phyloP scores from a whole-genome alignment of 2,113 vertebrate species.

The Nipponia nippon region DNA sequence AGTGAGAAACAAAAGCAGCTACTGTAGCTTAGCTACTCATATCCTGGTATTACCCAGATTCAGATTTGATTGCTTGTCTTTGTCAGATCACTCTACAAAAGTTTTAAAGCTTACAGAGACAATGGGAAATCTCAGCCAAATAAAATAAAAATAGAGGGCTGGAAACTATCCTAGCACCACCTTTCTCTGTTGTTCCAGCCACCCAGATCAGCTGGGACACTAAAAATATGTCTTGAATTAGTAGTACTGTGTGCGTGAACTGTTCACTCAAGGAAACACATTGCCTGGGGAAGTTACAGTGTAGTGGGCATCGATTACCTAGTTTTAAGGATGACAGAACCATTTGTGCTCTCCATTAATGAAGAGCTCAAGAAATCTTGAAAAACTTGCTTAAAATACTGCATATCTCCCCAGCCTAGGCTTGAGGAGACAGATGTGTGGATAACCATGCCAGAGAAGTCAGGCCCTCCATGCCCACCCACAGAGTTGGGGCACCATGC shows the following conservation, averaged over 20 bases:
- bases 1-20: neutral
- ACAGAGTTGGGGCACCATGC: neutral
- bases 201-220: neutral
- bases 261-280: neutral
- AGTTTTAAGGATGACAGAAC: neutral
- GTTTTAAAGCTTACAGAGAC: neutral
- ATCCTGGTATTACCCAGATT: neutral
- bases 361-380: neutral
- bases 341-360: neutral
- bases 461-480: neutral
- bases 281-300: neutral
- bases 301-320: neutral
- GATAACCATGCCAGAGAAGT: neutral
- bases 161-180: neutral
- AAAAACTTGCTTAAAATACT: neutral
- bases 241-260: neutral
- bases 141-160: neutral
- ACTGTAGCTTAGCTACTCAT: neutral
- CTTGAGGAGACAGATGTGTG: neutral
- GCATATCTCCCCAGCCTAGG: neutral
- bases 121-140: neutral
- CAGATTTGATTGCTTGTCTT: neutral
- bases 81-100: neutral
- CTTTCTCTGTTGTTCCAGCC: neutral
- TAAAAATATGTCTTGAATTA: neutral